Evolutionary conservation across 2,888 invertebrate genomes (phyloP).

Genomic region (Agrilus cyanescens): DNA sequence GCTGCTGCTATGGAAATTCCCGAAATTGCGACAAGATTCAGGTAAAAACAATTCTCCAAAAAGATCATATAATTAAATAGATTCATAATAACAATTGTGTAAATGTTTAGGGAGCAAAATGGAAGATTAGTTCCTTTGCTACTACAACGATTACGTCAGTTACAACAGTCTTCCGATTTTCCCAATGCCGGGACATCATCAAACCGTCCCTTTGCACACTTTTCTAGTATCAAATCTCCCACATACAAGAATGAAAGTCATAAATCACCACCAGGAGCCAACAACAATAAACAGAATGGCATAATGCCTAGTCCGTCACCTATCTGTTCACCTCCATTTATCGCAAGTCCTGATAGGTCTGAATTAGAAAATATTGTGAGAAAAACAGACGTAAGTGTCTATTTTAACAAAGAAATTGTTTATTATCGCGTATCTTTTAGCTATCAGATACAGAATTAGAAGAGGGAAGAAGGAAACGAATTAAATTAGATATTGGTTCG

Average conservation of each 20-base stretch:
- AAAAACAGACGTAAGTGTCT: neutral
- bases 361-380: too few relatives aligned
- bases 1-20: conserved; percentile 95
- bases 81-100: neutral
- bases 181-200: conserved; percentile 14
- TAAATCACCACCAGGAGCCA: neutral
- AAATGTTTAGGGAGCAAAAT: conserved; percentile 64
- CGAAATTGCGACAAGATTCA: conserved; percentile 82
- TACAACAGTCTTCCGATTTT: conserved; percentile 36
- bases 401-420: too few relatives aligned
- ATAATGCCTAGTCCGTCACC: too few relatives aligned
- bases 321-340: conserved; percentile 13
- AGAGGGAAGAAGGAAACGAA: conserved; percentile 19
- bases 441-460: conserved; percentile 13
- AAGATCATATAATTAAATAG: neutral
- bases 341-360: too few relatives aligned
- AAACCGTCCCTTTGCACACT: conserved; percentile 46
- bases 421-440: conserved; percentile 5
- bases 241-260: conserved; percentile 21
- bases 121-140: conserved; percentile 77
- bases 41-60: conserved; percentile 31
- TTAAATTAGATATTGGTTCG: conserved; percentile 17
- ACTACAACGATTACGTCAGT: conserved; percentile 66
- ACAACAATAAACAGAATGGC: neutral
- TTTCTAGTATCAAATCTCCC: conserved; percentile 29